Evolutionary conservation across 2,797 vertebrate genomes (phyloP), one percentile per base, ranked within the genome.

Genomic region (Acipenser transmontanus): DNA sequence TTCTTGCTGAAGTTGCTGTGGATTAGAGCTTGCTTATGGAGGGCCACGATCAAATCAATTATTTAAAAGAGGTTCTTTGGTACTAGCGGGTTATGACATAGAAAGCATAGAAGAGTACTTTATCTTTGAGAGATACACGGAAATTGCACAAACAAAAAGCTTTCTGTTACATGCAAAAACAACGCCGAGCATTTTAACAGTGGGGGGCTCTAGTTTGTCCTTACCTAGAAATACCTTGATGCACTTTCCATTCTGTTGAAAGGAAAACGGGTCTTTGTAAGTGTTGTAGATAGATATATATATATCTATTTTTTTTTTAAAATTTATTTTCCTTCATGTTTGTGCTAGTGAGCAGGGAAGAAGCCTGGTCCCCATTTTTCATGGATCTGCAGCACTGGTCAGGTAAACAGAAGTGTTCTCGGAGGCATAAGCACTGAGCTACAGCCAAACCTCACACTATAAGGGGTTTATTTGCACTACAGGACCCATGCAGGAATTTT

Each of bases 1-100:
- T 85, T 88, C 92, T 88, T 89, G 85, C 88, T 91, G 88, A 92
- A 96, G 93, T 96, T 94, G 87, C 89, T 84, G 79, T 91, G 92
- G 92, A 96, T 89, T 90, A 84, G 82, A 94, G 95, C 96, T 94
- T 94, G 95, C 93, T 94, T 92, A 91, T 93, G 93, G 92, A 96
- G 87, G 87, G 87, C 91, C 80, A 86, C 91, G 91, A 97, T 80
- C 80, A 68, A 91, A 98, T 98, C 81, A 97, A 98, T 97, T 95
- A 97, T 98, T 89, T 94, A 95, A 92, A 94, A 78, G 77, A 82
- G 77, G 80, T 89, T 81, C 82, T 85, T 82, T 81, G 86, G 89
- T 89, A 78, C 81, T 89, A 81, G 87, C 85, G 90, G 82, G 76
- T 82, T 85, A 80, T 8, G 75, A 84, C 82, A 84, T 80, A 87